These are phyloP conservation scores for Erythrocercus mccallii DNA, from an alignment of 2,113 vertebrate genomes.

Conservation along the genomic window DNA sequence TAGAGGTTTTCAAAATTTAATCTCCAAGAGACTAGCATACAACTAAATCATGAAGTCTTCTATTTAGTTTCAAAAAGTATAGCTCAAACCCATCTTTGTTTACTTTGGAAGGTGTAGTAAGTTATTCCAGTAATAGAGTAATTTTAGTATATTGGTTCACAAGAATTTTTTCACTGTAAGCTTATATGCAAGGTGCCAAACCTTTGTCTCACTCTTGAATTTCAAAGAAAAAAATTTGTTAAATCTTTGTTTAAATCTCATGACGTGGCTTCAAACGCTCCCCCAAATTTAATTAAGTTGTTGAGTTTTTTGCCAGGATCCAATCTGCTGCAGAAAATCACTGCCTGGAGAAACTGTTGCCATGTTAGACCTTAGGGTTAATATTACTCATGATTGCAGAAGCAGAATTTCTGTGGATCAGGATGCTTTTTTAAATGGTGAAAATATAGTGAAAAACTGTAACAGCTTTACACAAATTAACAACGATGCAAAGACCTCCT, in stretches of 20 bases:
- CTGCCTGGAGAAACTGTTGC: background rate
- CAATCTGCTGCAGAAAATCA: background rate
- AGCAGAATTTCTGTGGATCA: background rate
- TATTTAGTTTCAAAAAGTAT: background rate
- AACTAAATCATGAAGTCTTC: background rate
- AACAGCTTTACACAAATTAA: background rate
- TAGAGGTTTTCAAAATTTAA: background rate
- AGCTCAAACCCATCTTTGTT: background rate
- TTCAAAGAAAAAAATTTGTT: background rate
- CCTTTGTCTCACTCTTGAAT: background rate
- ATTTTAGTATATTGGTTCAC: background rate
- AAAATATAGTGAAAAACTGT: background rate
- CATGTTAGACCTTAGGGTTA: background rate
- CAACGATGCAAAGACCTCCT: background rate
- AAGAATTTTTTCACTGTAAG: background rate
- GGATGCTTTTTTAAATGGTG: background rate
- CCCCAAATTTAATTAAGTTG: background rate
- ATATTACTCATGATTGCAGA: background rate
- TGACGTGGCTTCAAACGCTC: background rate
- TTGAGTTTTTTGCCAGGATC: background rate
- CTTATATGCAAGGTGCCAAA: background rate
- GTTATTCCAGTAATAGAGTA: background rate
- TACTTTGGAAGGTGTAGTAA: background rate
- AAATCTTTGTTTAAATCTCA: background rate
- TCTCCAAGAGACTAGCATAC: background rate